Evolutionary conservation across 2,888 invertebrate species (phyloP), one percentile per base, ranked within the genome.

Genomic region (Nemoura dubitans): DNA sequence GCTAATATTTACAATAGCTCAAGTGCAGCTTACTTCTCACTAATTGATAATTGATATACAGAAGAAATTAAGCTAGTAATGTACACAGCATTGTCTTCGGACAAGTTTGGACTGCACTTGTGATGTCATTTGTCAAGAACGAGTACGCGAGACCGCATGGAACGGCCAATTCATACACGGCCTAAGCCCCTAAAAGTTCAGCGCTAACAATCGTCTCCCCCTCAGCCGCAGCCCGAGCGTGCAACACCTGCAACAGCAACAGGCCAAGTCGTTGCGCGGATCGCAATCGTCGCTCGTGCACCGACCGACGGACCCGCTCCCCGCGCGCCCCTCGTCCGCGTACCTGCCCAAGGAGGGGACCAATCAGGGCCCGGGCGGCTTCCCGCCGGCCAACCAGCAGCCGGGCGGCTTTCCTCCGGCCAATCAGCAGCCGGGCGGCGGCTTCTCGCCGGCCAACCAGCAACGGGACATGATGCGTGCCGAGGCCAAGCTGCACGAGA

Each of bases 401-500:
- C 87, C 87, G 29, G 87, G 86, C 83, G 88, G 88, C 42, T 84
- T 59, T 76, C 21, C 84, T 7, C 28, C 28, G 21, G 59, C 28
- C 59, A 59, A 26, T 83, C 83, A 25, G 86, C 86, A 86, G 84
- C 91, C 21, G 91, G 90, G 0, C 90, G 92, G 83, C 92, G 92
- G 0, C 93, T n/a, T n/a, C n/a, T n/a, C 92, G 88, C 92, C 92
- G 0, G 92, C 92, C 0, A n/a, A n/a, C n/a, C n/a, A n/a, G n/a
- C n/a, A n/a, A n/a, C 91, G 93, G 10, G 93, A 93, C 89, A 92
- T 92, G 88, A 91, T 93, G 76, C 91, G 93, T 2, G 93, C 93
- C 88, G 93, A 91, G 88, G 91, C 91, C 30, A 91, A 96, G 90
- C 92, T 96, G 87, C 94, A 95, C 3, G 97, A 97, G 91, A 96